Evolutionary conservation across 2,113 vertebrate species (phyloP).

Genomic region (Notothenia rossii): DNA sequence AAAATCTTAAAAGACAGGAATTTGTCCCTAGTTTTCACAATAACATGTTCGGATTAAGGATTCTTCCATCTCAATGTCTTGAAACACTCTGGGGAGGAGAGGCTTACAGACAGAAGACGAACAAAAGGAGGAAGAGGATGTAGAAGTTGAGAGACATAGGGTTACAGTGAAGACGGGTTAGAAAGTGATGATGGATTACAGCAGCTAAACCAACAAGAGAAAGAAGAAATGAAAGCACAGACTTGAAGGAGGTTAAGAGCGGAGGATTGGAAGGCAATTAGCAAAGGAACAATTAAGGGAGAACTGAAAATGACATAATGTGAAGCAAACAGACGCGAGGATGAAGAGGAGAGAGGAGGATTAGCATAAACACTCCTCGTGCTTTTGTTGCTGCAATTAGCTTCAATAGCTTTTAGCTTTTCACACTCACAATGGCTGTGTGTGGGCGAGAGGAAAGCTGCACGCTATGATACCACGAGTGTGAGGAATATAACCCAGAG

Average conservation of each 20-base stretch:
- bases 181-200: neutral
- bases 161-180: neutral
- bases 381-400: constrained; percentile 66
- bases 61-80: too few relatives aligned
- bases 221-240: neutral
- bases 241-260: neutral
- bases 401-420: constrained; percentile 58
- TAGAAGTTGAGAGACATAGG: too few relatives aligned
- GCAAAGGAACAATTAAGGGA: neutral
- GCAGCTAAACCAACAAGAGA: neutral
- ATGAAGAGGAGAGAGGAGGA: constrained; percentile 21
- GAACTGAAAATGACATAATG: constrained; percentile 4
- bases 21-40: too few relatives aligned
- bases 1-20: too few relatives aligned
- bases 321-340: neutral
- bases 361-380: constrained; percentile 57
- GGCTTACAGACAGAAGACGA: too few relatives aligned
- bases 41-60: too few relatives aligned
- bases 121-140: too few relatives aligned
- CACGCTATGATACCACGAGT: constrained; percentile 31
- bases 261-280: neutral
- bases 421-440: constrained; percentile 37
- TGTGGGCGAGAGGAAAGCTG: constrained; percentile 53
- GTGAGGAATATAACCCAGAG: constrained; percentile 7
- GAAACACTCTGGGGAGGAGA: too few relatives aligned